phyloP scores from a whole-genome alignment of 2,888 invertebrate genomes.

The Pterobdella sp. region DNA sequence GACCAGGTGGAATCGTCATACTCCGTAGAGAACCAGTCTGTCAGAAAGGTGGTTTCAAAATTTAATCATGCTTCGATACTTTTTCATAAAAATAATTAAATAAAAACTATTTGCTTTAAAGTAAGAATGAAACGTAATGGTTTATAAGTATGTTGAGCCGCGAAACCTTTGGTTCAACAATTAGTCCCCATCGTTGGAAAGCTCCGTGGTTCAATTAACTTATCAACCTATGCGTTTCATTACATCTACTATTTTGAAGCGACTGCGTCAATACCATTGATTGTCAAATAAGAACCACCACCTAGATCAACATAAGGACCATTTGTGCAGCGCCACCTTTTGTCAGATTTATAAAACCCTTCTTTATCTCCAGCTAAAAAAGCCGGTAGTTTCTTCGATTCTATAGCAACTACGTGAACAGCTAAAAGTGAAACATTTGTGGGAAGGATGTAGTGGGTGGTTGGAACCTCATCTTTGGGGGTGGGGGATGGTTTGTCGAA shows the following conservation, averaged over 20 bases:
- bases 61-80: not conserved
- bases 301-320: not conserved
- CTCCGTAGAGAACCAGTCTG: not conserved
- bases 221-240: too few species aligned
- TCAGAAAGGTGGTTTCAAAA: too few species aligned
- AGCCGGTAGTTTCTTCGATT: not conserved
- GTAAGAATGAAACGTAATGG: too few species aligned
- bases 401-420: not conserved
- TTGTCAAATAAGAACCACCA: not conserved
- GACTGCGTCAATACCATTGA: too few species aligned
- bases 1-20: not conserved
- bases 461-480: not conserved
- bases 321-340: not conserved
- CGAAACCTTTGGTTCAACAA: too few species aligned
- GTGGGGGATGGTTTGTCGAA: not conserved
- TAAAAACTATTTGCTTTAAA: not conserved
- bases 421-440: not conserved
- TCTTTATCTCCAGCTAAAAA: not conserved
- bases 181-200: too few species aligned
- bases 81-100: not conserved
- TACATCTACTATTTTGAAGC: too few species aligned
- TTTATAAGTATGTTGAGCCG: too few species aligned
- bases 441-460: not conserved
- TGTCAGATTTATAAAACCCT: not conserved
- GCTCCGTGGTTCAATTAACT: too few species aligned